Evolutionary conservation across 2,797 vertebrate genomes (phyloP), one percentile per base, ranked within the genome.

Genomic region (Propithecus perrieri): DNA sequence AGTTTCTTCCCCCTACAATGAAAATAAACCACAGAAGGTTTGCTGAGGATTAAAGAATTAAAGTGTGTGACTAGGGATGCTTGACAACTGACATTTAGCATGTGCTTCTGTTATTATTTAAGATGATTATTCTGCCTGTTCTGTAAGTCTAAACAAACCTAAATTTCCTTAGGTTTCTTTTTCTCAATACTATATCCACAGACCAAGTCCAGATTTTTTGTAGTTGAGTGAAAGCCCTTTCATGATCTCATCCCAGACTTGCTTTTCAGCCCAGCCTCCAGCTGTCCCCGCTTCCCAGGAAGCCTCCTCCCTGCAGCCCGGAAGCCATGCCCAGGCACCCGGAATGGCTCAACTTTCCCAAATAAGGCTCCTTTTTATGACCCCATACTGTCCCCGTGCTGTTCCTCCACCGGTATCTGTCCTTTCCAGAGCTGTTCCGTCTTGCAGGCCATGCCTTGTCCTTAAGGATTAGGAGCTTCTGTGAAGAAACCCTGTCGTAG

Each of bases 341-440:
- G 7, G 26, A 38, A 13, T 3, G 0, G 28, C 7, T 1, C 35
- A 4, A 13, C 33, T 35, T 57, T 48, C 46, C 48, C n/a, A 61
- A n/a, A 59, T 57, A 41, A 4, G 33, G 15, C 30, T 6, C 4
- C 22, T 33, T 85, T 55, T 0, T 12, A 0, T 38, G 43, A 35
- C 14, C n/a, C 22, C 24, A 0, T 14, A 20, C 13, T 2, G 14
- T 57, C 55, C 55, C 5, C 0, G 0, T 46, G n/a, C 74, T 72
- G 53, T 28, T n/a, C 33, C 46, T 11, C n/a, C 2, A 0, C 50
- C 30, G 6, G 2, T 55, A 7, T 88, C 33, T 63, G 53, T 55
- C 55, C 38, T 79, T 57, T 55, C 46, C 55, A 30, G 84, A 86
- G 75, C 38, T 22, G 15, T 59, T 46, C 61, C 48, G 33, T 57